Evolutionary conservation across 2,113 vertebrate species (phyloP), one percentile per base, ranked within the genome.

Genomic region (Sclerurus mexicanus): DNA sequence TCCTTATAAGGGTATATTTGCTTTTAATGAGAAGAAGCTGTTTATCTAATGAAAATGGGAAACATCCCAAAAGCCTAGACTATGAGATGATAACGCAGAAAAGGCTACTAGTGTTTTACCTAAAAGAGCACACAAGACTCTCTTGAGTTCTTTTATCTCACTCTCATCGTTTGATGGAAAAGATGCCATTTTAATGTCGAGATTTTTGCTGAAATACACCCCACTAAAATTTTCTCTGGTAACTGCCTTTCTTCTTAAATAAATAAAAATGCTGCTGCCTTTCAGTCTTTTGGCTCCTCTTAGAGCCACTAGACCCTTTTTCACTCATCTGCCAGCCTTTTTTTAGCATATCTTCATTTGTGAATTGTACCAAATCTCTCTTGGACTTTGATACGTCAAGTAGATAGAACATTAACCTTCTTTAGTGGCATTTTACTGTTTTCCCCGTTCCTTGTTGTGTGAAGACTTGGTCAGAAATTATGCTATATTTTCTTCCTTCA

Each of bases 41-140:
- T 95, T 97, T 95, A 94, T 94, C 88, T 85, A 63, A 49, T 93
- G 55, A 63, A 77, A 96, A 77, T 94, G 90, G 95, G 94, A 93
- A 93, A 90, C 24, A 49, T 90, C 94, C 88, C 95, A 27, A 93
- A 92, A 86, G 67, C 50, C 63, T 92, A 52, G 71, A 86, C 42
- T 39, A 88, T 24, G 27, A 75, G 24, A 68, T 49, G 53, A 58
- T 93, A 87, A 89, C 31, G 31, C 78, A 87, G 58, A 93, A 94
- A 90, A 73, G n/a, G n/a, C 49, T 76, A 23, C 53, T 58, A 23
- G 10, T 76, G 14, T 69, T 82, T 76, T 92, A 73, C 67, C 37
- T 87, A 76, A 39, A 5, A 77, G 28, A 69, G 28, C 49, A 40
- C 18, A 68, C 16, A 63, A 89, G 42, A 40, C 33, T 49, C 10